Percentiles rank a stretch among this genome's conserved stretches.
phyloP scores from a whole-genome alignment of 2,888 invertebrate species.

The Uropetala carovei region DNA sequence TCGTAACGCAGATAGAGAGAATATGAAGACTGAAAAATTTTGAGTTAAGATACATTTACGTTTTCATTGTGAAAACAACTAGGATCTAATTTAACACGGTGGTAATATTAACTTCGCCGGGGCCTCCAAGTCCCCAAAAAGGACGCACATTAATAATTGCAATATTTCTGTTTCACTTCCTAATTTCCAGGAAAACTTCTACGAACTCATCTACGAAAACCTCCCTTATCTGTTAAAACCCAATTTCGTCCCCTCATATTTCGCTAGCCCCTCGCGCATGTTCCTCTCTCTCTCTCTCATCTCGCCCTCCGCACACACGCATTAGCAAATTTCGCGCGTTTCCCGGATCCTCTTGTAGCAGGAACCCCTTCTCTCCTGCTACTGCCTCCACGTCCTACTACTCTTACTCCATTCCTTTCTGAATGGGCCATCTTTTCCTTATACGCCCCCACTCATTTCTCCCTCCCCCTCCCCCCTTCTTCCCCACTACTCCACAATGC shows the following conservation, averaged over 20 bases:
- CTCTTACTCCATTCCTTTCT: neutral
- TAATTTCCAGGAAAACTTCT: constrained; percentile 32
- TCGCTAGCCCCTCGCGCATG: neutral
- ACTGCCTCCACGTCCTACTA: neutral
- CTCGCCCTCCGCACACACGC: no score
- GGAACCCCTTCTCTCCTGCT: neutral
- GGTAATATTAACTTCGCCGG: no score
- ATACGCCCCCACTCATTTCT: neutral
- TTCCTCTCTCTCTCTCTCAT: neutral
- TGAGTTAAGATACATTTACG: no score
- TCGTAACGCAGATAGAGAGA: no score
- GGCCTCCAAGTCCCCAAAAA: neutral
- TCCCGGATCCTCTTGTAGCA: no score
- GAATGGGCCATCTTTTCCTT: constrained; percentile 16
- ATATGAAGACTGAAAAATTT: no score
- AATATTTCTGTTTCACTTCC: constrained; percentile 38
- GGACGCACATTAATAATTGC: constrained; percentile 22
- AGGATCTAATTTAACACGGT: no score
- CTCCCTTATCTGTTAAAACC: neutral
- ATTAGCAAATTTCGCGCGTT: no score
- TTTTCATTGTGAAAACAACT: no score
- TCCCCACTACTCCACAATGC: no score
- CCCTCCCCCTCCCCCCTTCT: neutral
- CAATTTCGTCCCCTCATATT: neutral
- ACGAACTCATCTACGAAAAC: constrained; percentile 11